Base-by-base conservation (phyloP, 2,888 invertebrate species). In the Campoplex nolae region DNA sequence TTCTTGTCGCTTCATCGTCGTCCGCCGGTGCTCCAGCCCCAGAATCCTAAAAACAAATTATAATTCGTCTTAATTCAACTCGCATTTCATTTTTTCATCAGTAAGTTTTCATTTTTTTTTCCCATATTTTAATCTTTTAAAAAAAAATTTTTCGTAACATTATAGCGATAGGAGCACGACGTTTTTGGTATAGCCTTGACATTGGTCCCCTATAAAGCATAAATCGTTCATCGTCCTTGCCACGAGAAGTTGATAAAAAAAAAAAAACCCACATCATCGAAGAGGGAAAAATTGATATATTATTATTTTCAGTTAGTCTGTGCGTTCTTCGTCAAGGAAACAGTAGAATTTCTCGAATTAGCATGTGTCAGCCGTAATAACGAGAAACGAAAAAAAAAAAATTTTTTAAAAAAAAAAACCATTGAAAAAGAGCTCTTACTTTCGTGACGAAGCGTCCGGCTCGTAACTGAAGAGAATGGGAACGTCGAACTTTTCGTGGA, bases 1-100 rank as follows among this genome's bases (percentile, higher is more conserved):
- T 95, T 91, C 95, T 95, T 88, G 94, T 93, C 76, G 95, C 94
- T 89, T 95, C 95, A 88, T 95, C 95, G 90, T 95, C 95, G 89
- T 95, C 95, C 84, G 94, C 93, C 75, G 95, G 94, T 90, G 95
- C 95, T 88, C 95, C 95, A 86, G 95, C 94, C 88, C 95, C 95
- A 76, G 95, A 95, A 92, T 95, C 95, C 95, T 95, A 42, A 3
- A 45, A 38, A 42, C 58, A 58, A 74, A 78, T 18, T 18, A 3
- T 51, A 51, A 62, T 80, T n/a, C 32, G 35, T 62, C 13, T 62
- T 13, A 4, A 32, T 6, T 1, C 13, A 16, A 62, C 16, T 45
- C 13, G 2, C 3, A 32, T 73, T 3, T 51, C 35, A 18, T 65
- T 73, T 35, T 51, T 35, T 0, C n/a, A 4, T 11, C 3, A 3